Base-by-base conservation (phyloP, 2,888 invertebrate species). In the Girardia tigrina region DNA sequence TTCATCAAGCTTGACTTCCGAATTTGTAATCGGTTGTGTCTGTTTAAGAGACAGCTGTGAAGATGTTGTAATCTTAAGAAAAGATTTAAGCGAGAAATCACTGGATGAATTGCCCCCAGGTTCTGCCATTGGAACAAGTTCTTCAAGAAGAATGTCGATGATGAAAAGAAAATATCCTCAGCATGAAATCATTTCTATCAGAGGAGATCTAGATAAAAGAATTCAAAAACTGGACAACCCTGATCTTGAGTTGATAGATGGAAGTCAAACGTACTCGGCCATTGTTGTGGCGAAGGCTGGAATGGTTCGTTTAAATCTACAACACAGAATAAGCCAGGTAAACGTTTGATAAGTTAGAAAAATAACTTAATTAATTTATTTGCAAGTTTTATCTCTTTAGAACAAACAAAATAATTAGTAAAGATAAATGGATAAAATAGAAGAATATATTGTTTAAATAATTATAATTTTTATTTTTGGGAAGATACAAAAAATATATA, bases 191-290 rank as follows among this genome's bases (percentile, higher is more conserved):
- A 80, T 82, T 78, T 82, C 82, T 81, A 91, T 95, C 80, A 87
- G 95, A 56, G 95, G 95, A 0, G 95, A 95, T 85, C 86, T 95
- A 69, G 94, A 94, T 84, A 95, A 94, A 0, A 87, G 95, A 76
- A 86, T 94, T 72, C 88, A 89, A 77, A 95, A 95, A 84, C 85
- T 95, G 77, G 27, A 76, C 29, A 29, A 36, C 16, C 36, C 16
- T 16, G 12, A 36, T 12, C 8, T 16, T 16, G 36, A 36, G 8
- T 12, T 36, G 8, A 16, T 8, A 16, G 36, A 23, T n/a, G 85
- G 78, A 90, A n/a, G 6, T 8, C 73, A 26, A 26, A 28, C 42
- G 23, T 85, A 88, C 82, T 88, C 89, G 73, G 94, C 91, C 0
- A 88, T 95, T 77, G 87, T 95, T 79, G 87, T 95, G 76, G 95